Percentiles rank a stretch among this genome's conserved stretches.
phyloP scores from a whole-genome alignment of 2,113 vertebrate genomes.

The Mirza zaza region DNA sequence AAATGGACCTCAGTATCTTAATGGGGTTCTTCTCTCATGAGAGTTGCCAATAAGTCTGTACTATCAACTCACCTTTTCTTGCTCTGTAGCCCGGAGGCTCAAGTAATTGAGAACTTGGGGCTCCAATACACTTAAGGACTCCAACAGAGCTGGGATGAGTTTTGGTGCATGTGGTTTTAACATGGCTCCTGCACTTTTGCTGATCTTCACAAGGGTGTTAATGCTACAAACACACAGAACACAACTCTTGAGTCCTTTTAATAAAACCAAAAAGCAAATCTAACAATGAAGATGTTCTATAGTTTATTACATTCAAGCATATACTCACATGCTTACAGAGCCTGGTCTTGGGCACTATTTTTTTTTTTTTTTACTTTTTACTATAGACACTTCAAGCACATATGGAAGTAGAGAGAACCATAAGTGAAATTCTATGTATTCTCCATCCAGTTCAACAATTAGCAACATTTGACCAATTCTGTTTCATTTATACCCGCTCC shows the following conservation, averaged over 20 bases:
- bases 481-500: background rate
- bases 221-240: conserved; percentile 86
- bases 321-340: background rate
- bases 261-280: background rate
- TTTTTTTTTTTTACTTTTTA: background rate
- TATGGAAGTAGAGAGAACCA: background rate
- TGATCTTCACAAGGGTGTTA: conserved; percentile 98
- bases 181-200: conserved; percentile 95
- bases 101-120: conserved; percentile 98
- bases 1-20: background rate
- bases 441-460: background rate
- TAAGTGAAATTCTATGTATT: background rate
- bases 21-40: background rate
- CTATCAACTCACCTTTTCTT: conserved; percentile 93
- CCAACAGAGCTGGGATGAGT: conserved; percentile 95
- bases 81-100: conserved; percentile 96
- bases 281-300: background rate
- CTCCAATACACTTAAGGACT: conserved; percentile 95
- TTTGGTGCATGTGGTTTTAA: conserved; percentile 95
- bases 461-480: background rate
- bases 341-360: background rate
- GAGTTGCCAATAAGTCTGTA: background rate
- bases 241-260: background rate
- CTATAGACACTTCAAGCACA: background rate
- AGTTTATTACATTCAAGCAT: background rate